Conservation (phyloP, 30 jellyfish, hydroid and myxozoan species). For the Turritopsis dohrnii region DNA sequence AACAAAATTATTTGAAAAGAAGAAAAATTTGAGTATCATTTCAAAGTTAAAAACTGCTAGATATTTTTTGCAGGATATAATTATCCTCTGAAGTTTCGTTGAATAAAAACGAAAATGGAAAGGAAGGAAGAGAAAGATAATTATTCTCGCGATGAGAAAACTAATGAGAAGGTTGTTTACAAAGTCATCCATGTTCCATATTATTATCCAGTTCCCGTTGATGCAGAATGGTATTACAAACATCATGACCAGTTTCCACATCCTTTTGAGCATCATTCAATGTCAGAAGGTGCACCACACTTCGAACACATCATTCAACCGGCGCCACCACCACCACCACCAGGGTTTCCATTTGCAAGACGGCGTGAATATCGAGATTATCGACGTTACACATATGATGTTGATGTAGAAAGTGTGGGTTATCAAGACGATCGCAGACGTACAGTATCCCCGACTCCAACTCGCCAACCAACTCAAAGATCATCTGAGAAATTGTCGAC, state of each 20-base stretch:
- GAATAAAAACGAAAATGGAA: neutral
- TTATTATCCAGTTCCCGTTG: constrained; percentile 38
- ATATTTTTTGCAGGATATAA: neutral
- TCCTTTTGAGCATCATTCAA: constrained; percentile 1
- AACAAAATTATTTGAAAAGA: constrained; percentile 5
- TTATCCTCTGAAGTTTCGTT: neutral
- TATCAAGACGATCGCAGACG: constrained; percentile 11
- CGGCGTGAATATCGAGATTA: constrained; percentile 9
- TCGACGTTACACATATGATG: neutral
- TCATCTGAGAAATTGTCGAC: neutral
- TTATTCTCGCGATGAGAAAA: neutral
- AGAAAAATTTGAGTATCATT: neutral
- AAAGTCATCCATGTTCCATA: constrained; percentile 32
- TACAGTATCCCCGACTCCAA: neutral
- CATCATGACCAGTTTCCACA: constrained; percentile 13
- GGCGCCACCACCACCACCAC: constrained; percentile 14
- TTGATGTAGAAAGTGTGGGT: neutral
- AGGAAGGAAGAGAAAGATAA: constrained; percentile 13
- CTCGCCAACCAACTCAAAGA: neutral
- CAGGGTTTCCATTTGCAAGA: constrained; percentile 16
- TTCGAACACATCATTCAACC: constrained; percentile 18
- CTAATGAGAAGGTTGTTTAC: constrained; percentile 23
- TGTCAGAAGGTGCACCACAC: constrained; percentile 10
- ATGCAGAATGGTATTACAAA: constrained; percentile 40
- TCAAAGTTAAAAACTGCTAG: neutral